Evolutionary conservation across 1,140 invertebrate genomes (phyloP).

Genomic region (Penaeus indicus): DNA sequence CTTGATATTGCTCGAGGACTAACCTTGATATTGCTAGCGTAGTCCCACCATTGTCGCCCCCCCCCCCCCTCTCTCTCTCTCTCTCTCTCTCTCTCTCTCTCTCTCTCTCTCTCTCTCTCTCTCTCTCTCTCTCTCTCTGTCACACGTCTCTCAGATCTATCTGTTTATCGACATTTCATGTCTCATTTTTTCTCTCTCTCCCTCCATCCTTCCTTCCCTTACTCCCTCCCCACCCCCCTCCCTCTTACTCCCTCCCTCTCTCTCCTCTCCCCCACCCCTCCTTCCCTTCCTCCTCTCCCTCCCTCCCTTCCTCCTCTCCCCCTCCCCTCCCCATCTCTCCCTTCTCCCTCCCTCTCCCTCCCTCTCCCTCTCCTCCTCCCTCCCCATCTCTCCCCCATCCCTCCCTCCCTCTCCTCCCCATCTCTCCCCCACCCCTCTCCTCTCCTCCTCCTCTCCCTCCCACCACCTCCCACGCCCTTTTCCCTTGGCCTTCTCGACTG

Average conservation of each 20-base stretch:
- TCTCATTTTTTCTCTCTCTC: not conserved
- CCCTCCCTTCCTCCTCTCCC: not conserved
- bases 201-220: no score
- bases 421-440: not conserved
- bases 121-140: not conserved
- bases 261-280: no score
- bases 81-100: not conserved
- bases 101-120: not conserved
- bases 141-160: not conserved
- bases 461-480: no score
- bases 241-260: no score
- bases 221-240: no score
- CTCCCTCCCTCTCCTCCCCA: no score
- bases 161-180: not conserved
- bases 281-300: not conserved
- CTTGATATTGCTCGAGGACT: no score
- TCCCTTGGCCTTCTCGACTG: no score
- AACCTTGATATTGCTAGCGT: not conserved
- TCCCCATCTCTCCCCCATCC: not conserved
- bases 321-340: not conserved
- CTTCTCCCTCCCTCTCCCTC: not conserved
- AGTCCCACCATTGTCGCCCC: not conserved
- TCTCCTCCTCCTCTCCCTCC: no score
- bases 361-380: not conserved
- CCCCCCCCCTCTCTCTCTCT: slow-evolving; percentile 17